Conservation (phyloP, 1,140 invertebrate species). For the Anastrepha ludens region DNA sequence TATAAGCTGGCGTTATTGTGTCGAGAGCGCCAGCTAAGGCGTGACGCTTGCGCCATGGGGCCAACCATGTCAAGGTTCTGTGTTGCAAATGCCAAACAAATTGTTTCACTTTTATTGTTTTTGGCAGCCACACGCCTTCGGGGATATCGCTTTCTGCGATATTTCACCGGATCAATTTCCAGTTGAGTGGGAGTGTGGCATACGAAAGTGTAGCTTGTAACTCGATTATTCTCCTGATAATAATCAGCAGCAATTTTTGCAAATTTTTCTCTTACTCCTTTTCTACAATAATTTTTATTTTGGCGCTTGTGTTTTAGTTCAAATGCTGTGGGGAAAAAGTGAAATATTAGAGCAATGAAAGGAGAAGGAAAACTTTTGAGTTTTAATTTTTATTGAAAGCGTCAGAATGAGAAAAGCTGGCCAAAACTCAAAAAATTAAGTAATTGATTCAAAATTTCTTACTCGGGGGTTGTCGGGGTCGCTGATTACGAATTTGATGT, state of each 20-base stretch:
- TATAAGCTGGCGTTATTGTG: neutral
- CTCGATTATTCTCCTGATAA: constrained; percentile 47
- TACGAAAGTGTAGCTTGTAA: constrained; percentile 13
- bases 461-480: too few relatives aligned
- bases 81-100: constrained; percentile 34
- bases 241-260: constrained; percentile 21
- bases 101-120: constrained; percentile 47
- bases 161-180: constrained; percentile 36
- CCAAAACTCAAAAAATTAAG: too few relatives aligned
- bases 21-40: neutral
- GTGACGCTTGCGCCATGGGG: constrained; percentile 45
- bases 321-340: too few relatives aligned
- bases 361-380: too few relatives aligned
- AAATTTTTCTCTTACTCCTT: neutral
- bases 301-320: neutral
- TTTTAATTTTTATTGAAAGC: too few relatives aligned
- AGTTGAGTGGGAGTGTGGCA: neutral
- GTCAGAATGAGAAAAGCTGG: too few relatives aligned
- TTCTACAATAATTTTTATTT: neutral
- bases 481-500: too few relatives aligned
- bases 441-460: too few relatives aligned
- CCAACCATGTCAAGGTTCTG: constrained; percentile 43
- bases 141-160: constrained; percentile 19
- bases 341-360: too few relatives aligned
- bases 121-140: constrained; percentile 30